phyloP scores from a whole-genome alignment of 2,113 vertebrate species.

The Ailuropoda melanoleuca region DNA sequence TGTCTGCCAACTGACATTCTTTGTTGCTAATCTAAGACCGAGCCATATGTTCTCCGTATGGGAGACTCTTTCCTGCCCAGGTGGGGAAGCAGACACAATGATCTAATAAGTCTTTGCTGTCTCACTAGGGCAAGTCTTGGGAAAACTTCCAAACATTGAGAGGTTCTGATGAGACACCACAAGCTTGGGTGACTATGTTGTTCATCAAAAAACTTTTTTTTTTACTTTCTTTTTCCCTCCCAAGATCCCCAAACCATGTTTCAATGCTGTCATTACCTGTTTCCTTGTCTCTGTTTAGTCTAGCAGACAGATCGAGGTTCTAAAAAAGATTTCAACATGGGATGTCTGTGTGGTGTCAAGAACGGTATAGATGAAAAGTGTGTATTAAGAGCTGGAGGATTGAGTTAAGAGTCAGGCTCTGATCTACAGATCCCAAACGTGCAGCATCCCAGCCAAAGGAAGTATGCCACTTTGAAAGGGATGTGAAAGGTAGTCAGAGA shows the following conservation, averaged over 20 bases:
- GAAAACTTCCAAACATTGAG: constrained; percentile 74
- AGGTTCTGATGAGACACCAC: constrained; percentile 72
- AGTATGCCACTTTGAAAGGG: neutral
- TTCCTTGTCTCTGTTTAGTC: constrained; percentile 81
- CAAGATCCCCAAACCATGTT: constrained; percentile 76
- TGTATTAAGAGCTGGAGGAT: constrained; percentile 14
- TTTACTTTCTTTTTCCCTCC: constrained; percentile 69
- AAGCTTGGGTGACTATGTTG: constrained; percentile 73
- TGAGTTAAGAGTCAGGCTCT: constrained; percentile 38
- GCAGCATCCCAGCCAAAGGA: constrained; percentile 10
- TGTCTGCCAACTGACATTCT: constrained; percentile 80
- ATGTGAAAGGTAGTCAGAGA: neutral
- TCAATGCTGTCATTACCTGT: constrained; percentile 78
- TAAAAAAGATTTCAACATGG: constrained; percentile 71
- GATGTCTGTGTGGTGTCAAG: constrained; percentile 71
- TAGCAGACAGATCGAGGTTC: constrained; percentile 75
- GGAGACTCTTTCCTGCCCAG: constrained; percentile 76
- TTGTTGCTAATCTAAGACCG: constrained; percentile 76
- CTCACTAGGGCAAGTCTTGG: constrained; percentile 73
- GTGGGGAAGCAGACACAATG: constrained; percentile 73
- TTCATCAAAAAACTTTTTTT: constrained; percentile 73
- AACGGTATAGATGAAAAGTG: constrained; percentile 57
- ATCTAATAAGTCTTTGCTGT: constrained; percentile 78
- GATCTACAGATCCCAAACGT: constrained; percentile 48
- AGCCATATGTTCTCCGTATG: constrained; percentile 77